Evolutionary conservation across 2,797 vertebrate species (phyloP).

Genomic region (Coilia nasus): DNA sequence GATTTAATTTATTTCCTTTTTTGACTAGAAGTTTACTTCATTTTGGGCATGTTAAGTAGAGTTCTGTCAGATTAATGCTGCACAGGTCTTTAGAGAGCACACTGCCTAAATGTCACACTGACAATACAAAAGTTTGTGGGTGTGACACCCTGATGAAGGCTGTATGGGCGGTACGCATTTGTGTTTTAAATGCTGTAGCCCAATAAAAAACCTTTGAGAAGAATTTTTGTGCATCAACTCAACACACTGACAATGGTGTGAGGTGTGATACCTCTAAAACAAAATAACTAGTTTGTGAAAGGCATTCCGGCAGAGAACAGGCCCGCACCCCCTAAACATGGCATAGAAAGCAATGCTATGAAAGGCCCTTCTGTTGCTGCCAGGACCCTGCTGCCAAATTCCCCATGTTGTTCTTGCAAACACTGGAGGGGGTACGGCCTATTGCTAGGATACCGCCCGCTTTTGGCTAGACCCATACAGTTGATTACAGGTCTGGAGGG

Average conservation of each 20-base stretch:
- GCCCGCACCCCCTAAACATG: not conserved
- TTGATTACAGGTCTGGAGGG: not conserved
- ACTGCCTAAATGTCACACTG: not conserved
- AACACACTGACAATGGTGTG: not conserved
- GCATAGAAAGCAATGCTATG: not conserved
- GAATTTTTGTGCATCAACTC: no score
- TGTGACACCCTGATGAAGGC: no score
- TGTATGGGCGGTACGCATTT: no score
- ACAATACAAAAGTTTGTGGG: no score
- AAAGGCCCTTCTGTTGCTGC: not conserved
- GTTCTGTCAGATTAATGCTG: not conserved
- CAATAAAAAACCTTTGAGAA: no score
- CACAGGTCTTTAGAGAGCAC: not conserved
- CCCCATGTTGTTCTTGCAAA: conserved; percentile 25
- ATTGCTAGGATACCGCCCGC: conserved; percentile 9
- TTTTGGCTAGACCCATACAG: conserved; percentile 17
- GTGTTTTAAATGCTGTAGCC: no score
- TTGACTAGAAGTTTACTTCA: not conserved
- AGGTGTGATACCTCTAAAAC: not conserved
- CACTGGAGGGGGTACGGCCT: not conserved
- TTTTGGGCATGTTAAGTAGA: not conserved
- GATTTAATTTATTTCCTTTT: not conserved
- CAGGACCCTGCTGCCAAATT: conserved; percentile 9
- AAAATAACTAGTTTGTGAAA: not conserved
- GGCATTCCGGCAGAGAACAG: not conserved